These are phyloP conservation scores for Dasyurus viverrinus DNA, from an alignment of 2,113 vertebrate genomes.

Conservation along the genomic window DNA sequence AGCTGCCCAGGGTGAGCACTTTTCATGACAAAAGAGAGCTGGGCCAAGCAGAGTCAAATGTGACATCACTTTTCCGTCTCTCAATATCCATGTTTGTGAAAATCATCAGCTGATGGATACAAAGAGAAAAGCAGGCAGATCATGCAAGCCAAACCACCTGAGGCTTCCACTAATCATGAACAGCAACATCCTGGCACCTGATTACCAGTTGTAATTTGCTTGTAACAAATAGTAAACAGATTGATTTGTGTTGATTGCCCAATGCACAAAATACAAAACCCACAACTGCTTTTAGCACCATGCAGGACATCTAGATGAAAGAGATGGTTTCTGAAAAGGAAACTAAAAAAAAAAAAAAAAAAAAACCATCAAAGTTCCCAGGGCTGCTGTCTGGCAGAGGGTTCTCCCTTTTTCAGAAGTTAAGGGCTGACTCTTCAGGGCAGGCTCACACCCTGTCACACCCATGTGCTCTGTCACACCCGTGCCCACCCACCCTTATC, in stretches of 20 bases:
- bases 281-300: background rate
- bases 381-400: too few relatives aligned
- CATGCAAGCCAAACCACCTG: background rate
- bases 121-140: background rate
- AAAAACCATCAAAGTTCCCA: too few relatives aligned
- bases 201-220: background rate
- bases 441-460: background rate
- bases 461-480: too few relatives aligned
- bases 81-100: background rate
- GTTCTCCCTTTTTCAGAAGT: background rate
- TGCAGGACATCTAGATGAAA: background rate
- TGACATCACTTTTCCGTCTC: background rate
- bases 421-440: background rate
- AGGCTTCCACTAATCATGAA: background rate
- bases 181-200: background rate
- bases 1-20: background rate
- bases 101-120: background rate
- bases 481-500: rapidly evolving
- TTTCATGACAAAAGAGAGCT: background rate
- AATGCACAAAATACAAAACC: background rate
- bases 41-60: background rate
- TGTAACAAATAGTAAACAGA: background rate
- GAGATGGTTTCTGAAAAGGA: background rate
- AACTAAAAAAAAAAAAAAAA: background rate
- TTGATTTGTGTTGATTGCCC: background rate